These are phyloP conservation scores for Ispidina lecontei DNA, from an alignment of 2,797 vertebrate genomes.

Conservation along the genomic window DNA sequence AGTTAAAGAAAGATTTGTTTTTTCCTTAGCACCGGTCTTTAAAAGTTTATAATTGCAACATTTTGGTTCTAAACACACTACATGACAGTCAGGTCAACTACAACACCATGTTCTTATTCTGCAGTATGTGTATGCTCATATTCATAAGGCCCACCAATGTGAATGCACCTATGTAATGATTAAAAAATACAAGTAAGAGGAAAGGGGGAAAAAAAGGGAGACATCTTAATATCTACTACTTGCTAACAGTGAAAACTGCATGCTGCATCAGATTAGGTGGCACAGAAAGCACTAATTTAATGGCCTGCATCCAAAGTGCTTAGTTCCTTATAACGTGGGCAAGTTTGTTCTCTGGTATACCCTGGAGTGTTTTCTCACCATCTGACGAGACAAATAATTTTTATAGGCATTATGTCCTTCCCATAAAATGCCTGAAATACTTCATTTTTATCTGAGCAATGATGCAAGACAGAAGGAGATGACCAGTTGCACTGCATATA, in stretches of 20 bases:
- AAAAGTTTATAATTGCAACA: not conserved
- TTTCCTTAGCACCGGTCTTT: not conserved
- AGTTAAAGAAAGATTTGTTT: not conserved
- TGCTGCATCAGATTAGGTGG: conserved; percentile 1
- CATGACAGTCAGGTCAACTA: not conserved
- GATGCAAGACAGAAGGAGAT: conserved; percentile 38
- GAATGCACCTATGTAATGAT: not conserved
- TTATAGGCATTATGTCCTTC: conserved; percentile 42
- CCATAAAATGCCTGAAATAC: conserved; percentile 55
- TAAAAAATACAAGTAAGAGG: not conserved
- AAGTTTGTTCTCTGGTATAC: conserved; percentile 40
- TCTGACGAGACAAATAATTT: conserved; percentile 57
- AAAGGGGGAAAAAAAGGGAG: not conserved
- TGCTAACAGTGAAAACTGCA: not conserved
- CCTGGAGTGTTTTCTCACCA: not conserved
- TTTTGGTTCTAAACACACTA: not conserved
- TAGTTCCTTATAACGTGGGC: not conserved
- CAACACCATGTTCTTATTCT: not conserved
- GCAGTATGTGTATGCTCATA: not conserved
- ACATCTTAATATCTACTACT: not conserved
- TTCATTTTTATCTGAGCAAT: conserved; percentile 64
- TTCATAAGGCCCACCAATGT: not conserved
- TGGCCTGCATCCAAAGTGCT: conserved; percentile 15
- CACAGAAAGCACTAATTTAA: conserved; percentile 66
- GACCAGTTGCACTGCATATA: not conserved